These are phyloP conservation scores for Syngnathus rostellatus DNA, from an alignment of 2,797 vertebrate genomes.

Conservation along the genomic window DNA sequence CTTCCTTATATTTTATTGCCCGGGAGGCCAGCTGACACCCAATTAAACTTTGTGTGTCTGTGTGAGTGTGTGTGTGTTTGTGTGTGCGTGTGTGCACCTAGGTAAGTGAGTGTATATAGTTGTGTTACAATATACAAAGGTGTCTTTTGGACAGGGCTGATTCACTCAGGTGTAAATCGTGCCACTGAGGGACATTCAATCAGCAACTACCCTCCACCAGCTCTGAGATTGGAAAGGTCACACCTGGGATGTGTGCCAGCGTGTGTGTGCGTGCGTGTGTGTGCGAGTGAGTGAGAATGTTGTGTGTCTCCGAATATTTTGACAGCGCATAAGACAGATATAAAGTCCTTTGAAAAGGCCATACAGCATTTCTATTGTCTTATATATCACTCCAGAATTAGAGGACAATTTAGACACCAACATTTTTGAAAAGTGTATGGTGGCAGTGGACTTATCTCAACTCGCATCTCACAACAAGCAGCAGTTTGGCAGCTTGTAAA, in stretches of 20 bases:
- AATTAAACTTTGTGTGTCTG: constrained; percentile 51
- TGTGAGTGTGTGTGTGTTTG: constrained; percentile 18
- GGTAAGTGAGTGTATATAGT: constrained; percentile 22
- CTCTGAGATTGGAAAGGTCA: constrained; percentile 59
- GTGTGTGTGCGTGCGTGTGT: constrained; percentile 3
- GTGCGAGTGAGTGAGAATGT: constrained; percentile 4
- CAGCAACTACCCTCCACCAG: constrained; percentile 57
- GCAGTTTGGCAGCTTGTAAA: background rate
- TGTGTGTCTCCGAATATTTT: constrained; percentile 17
- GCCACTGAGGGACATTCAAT: constrained; percentile 68
- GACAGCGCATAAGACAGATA: constrained; percentile 21
- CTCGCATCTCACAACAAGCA: background rate
- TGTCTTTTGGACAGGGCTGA: constrained; percentile 42
- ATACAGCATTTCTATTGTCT: constrained; percentile 22
- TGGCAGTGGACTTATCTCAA: too few species aligned
- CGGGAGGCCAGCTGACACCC: constrained; percentile 57
- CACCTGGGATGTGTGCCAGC: constrained; percentile 39
- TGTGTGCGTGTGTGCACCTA: constrained; percentile 16
- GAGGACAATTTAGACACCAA: background rate
- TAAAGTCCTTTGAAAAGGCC: constrained; percentile 28
- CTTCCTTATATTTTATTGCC: constrained; percentile 56
- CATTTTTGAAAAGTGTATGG: background rate
- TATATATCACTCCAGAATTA: constrained; percentile 16
- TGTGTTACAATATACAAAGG: constrained; percentile 23
- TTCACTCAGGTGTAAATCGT: constrained; percentile 66